These are phyloP conservation scores for Tychaedon coryphoeus DNA, from an alignment of 2,113 vertebrate species.

Conservation along the genomic window DNA sequence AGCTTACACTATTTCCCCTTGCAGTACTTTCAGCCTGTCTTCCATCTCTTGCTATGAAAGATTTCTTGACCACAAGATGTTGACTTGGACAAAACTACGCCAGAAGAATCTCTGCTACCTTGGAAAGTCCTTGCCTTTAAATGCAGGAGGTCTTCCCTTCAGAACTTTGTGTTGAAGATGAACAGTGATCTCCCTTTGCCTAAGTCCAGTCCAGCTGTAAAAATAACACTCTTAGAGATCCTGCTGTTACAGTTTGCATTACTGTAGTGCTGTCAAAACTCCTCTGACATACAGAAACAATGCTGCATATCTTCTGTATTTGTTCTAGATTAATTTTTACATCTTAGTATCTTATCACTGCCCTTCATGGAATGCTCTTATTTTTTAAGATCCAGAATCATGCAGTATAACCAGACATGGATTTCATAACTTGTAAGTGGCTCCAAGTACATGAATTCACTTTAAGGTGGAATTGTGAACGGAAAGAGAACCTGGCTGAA, in stretches of 20 bases:
- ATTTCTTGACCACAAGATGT: neutral
- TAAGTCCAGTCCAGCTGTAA: neutral
- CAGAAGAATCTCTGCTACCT: neutral
- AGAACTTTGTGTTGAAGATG: neutral
- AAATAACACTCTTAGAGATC: neutral
- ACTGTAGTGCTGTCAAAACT: neutral
- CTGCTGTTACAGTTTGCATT: neutral
- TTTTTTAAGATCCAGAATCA: neutral
- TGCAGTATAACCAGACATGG: neutral
- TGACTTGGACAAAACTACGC: neutral
- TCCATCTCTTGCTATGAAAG: neutral
- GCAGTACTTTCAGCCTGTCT: neutral
- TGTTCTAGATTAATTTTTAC: slow-evolving; percentile 6
- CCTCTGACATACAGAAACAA: neutral
- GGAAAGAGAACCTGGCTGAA: neutral
- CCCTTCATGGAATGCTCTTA: neutral
- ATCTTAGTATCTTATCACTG: neutral
- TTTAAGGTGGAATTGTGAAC: neutral
- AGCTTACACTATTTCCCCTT: neutral
- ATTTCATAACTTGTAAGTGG: neutral
- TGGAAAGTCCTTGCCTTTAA: neutral
- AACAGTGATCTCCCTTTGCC: neutral
- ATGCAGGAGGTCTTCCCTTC: neutral
- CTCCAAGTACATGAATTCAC: neutral
- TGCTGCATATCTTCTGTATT: neutral